Conservation (phyloP, 2,888 invertebrate genomes). For the Mimas tiliae region DNA sequence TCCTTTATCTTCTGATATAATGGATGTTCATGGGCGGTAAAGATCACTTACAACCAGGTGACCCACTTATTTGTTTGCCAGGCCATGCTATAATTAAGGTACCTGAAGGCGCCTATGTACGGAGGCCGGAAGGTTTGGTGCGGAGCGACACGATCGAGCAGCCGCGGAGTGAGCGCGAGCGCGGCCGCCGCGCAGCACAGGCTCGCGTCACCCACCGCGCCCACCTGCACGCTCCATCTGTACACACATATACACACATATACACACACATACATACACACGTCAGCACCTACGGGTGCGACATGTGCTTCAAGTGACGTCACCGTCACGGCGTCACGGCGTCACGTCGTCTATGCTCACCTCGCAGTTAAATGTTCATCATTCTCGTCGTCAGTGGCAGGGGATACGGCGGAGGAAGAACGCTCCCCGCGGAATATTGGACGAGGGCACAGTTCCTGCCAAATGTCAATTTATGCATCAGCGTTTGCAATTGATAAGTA, state of each 20-base stretch:
- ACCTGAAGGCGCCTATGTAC: slow-evolving; percentile 89
- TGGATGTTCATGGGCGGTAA: too few relatives aligned
- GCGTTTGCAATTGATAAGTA: too few relatives aligned
- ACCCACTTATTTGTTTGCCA: too few relatives aligned
- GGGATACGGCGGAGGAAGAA: slow-evolving; percentile 24
- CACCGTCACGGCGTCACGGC: too few relatives aligned
- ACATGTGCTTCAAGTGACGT: background rate
- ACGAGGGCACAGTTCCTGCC: slow-evolving; percentile 87
- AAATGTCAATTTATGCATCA: background rate
- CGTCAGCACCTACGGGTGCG: background rate
- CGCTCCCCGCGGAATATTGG: slow-evolving; percentile 81
- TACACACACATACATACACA: background rate
- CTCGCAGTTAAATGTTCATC: background rate
- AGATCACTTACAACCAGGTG: too few relatives aligned
- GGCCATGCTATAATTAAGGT: slow-evolving; percentile 30
- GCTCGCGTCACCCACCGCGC: slow-evolving; percentile 35
- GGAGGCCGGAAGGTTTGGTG: slow-evolving; percentile 86
- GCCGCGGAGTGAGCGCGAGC: slow-evolving; percentile 87
- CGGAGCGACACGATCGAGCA: slow-evolving; percentile 88
- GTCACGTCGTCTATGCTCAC: background rate
- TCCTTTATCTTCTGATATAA: too few relatives aligned
- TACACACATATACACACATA: slow-evolving; percentile 8
- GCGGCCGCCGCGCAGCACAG: slow-evolving; percentile 88
- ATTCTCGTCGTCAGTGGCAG: slow-evolving; percentile 3
- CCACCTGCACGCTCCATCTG: slow-evolving; percentile 40